Base-by-base conservation (phyloP, 2,888 invertebrate species). In the Anarsia innoxiella region DNA sequence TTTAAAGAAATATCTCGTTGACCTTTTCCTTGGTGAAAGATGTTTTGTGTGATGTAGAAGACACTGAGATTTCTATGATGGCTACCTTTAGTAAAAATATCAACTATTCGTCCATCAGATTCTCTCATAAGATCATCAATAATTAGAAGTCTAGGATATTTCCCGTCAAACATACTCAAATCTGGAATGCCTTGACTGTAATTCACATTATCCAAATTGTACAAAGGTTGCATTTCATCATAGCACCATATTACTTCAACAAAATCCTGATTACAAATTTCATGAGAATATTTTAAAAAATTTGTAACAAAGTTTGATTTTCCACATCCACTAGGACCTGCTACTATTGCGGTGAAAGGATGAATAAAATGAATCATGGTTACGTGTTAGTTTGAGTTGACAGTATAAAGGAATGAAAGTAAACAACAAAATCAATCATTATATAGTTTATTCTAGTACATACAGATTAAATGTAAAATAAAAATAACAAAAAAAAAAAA, bases 71-170 rank as follows among this genome's bases (percentile, higher is more conserved):
- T 55, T 36, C 55, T 39, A 19, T 59, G 54, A 39, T 51, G 47
- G 36, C 46, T 51, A 2, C 47, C 46, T 44, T 51, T 51, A 9
- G 49, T 48, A 35, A 54, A 53, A 23, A 54, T 53, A 44, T 52
- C 51, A 4, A 53, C 53, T 19, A 59, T 39, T 1, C 55, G 39
- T 5, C 55, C 51, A 48, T 53, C 49, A 14, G 49, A 49, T 44
- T 57, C 56, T 37, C 53, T 53, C 55, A 56, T 59, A 11, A 56
- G 41, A 35, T 53, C 56, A 48, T 55, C 53, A 31, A 56, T 54
- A 29, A 57, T 55, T 3, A 55, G 13, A 10, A 57, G 45, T 8
- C 48, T 29, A 12, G 51, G 41, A 14, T 46, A 6, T 33, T 46
- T 42, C 2, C 45, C 48, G 44, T 49, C 45, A 44, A 53, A 56